phyloP scores from a whole-genome alignment of 1,140 invertebrate species.

The Dolichoris vasculosae region DNA sequence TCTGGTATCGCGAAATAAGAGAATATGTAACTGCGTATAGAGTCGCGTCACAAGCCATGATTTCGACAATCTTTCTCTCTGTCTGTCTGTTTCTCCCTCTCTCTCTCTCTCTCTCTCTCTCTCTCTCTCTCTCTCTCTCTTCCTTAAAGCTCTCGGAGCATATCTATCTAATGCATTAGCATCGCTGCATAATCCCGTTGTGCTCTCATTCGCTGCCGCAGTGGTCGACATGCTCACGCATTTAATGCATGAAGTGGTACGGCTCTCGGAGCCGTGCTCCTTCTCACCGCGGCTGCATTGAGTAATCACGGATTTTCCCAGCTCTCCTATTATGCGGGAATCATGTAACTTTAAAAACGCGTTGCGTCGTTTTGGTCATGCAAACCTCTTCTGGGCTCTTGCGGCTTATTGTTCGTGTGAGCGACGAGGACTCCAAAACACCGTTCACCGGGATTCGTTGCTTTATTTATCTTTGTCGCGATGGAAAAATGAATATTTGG shows the following conservation, averaged over 20 bases:
- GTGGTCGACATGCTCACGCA: neutral
- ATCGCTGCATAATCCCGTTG: neutral
- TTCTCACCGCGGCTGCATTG: neutral
- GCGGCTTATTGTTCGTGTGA: too few species aligned
- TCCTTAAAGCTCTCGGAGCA: too few species aligned
- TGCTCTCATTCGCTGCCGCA: neutral
- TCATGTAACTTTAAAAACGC: too few species aligned
- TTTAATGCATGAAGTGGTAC: neutral
- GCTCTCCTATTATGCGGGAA: neutral
- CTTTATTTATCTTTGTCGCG: neutral
- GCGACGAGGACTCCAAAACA: neutral
- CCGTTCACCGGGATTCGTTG: too few species aligned
- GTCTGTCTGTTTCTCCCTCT: too few species aligned
- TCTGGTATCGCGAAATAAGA: neutral
- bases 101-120: too few species aligned
- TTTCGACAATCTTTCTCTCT: too few species aligned
- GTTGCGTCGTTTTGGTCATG: neutral
- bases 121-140: too few species aligned
- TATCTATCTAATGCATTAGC: too few species aligned
- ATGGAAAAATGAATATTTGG: too few species aligned
- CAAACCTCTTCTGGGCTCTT: neutral
- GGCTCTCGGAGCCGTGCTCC: neutral
- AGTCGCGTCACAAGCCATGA: too few species aligned
- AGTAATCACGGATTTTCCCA: neutral
- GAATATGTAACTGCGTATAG: neutral